A percentile compares a stretch with the other conserved stretches of the same genome.
These are phyloP conservation scores for Mythimna ferrago DNA, from an alignment of 2,888 invertebrate genomes.

Conservation along the genomic window DNA sequence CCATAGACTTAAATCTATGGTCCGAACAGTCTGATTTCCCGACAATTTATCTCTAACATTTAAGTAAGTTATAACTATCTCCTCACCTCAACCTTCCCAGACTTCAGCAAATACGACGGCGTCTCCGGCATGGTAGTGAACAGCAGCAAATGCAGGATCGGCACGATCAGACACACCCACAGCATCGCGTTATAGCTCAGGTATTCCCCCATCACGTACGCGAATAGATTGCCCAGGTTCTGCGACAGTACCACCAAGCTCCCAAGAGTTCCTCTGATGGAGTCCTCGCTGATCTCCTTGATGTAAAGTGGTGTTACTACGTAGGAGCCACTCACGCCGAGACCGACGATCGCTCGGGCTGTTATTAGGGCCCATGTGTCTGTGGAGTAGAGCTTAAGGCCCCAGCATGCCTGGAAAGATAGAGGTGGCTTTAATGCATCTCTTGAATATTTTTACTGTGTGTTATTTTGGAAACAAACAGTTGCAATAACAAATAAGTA, in stretches of 20 bases:
- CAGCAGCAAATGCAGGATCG: slow-evolving; percentile 81
- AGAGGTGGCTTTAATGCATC: neutral
- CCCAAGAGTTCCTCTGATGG: slow-evolving; percentile 83
- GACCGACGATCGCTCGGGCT: slow-evolving; percentile 83
- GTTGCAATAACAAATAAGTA: neutral
- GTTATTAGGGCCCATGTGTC: slow-evolving; percentile 86
- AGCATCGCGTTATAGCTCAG: slow-evolving; percentile 81
- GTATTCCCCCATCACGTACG: slow-evolving; percentile 85
- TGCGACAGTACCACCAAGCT: slow-evolving; percentile 85
- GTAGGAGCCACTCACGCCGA: slow-evolving; percentile 85
- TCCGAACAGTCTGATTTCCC: too few relatives aligned
- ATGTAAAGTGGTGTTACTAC: slow-evolving; percentile 87
- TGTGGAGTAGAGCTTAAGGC: slow-evolving; percentile 83
- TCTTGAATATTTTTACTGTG: neutral
- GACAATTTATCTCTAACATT: too few relatives aligned
- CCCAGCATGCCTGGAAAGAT: slow-evolving; percentile 81
- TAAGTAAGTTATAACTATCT: too few relatives aligned
- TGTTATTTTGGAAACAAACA: neutral
- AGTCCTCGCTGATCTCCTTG: slow-evolving; percentile 87
- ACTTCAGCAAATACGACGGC: slow-evolving; percentile 84
- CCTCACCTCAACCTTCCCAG: slow-evolving; percentile 84
- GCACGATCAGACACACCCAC: slow-evolving; percentile 84
- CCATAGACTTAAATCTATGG: too few relatives aligned
- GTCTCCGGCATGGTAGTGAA: slow-evolving; percentile 87
- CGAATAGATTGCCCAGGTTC: slow-evolving; percentile 83